Evolutionary conservation across 2,888 invertebrate species (phyloP).

Genomic region (Stenchaetothrips biformis): DNA sequence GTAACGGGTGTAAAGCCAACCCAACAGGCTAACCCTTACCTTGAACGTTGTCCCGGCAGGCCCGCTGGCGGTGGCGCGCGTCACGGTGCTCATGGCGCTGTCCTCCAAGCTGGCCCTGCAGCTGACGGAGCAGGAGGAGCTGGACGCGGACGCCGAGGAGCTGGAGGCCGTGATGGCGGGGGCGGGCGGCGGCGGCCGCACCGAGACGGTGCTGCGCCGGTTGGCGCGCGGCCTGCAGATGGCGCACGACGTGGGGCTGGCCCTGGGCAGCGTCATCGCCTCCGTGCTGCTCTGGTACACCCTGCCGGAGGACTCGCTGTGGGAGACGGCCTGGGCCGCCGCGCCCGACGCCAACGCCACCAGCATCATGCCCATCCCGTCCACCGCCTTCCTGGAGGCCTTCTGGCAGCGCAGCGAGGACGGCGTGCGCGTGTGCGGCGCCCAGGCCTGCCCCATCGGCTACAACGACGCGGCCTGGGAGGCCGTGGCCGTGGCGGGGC

Average conservation of each 20-base stretch:
- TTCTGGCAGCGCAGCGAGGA: conserved; percentile 7
- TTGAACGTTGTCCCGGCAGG: conserved; percentile 20
- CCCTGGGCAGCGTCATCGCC: conserved; percentile 52
- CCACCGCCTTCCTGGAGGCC: conserved; percentile 8
- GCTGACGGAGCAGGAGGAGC: conserved; percentile 48
- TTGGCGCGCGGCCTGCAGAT: conserved; percentile 53
- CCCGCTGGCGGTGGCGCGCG: conserved; percentile 40
- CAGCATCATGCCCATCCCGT: conserved; percentile 1
- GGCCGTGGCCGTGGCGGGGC: neutral
- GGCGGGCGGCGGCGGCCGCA: conserved; percentile 33
- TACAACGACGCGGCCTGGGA: neutral
- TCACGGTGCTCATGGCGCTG: conserved; percentile 48
- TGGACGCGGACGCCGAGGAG: conserved; percentile 42
- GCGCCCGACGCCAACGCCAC: conserved; percentile 26
- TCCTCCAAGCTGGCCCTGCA: conserved; percentile 47
- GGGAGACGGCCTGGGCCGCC: neutral
- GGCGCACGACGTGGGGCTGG: conserved; percentile 55
- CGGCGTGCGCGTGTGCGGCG: conserved; percentile 48
- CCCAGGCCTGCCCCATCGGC: conserved; percentile 28
- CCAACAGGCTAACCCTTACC: no score
- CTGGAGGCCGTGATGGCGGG: conserved; percentile 34
- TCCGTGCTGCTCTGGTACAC: conserved; percentile 46
- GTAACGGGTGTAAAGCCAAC: no score
- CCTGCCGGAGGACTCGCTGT: neutral
- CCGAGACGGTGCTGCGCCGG: conserved; percentile 45